Evolutionary conservation across 2,797 vertebrate genomes (phyloP), one percentile per base, ranked within the genome.

Genomic region (Tympanoctomys barrerae): DNA sequence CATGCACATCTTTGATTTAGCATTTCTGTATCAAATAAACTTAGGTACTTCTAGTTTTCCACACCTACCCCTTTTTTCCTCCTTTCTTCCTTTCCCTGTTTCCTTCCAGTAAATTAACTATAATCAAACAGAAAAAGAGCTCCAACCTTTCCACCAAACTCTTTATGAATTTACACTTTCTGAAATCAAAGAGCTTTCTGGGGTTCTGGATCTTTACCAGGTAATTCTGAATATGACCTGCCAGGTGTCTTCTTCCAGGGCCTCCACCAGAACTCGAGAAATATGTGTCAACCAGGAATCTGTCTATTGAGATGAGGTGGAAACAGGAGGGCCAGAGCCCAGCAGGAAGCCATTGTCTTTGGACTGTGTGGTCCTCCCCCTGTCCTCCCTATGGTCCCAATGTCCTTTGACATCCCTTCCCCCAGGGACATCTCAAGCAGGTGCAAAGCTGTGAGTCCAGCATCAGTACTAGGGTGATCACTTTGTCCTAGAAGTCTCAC

Each of bases 1-100:
- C 70, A 49, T 90, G 96, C 16, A 8, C 81, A 52, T 12, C 87
- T 96, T 87, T 94, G 54, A 39, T 54, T 70, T 66, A 46, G 46
- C 83, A 57, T 61, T 46, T 82, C 22, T 31, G 5, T 46, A 73
- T 66, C 73, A 82, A 77, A n/a, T 89, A 73, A 71, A 31, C 22
- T 6, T 8, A 87, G 68, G 36, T 31, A 66, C 7, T n/a, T 46
- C 19, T 8, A 22, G 33, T 57, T 82, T 80, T 59, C 36, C 42
- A 80, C 59, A n/a, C 13, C 26, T 54, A n/a, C 2, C 42, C 59
- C 14, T 13, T 26, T 39, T 36, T 59, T 52, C 59, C 59, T 21
- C 19, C 21, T 5, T 57, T 21, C 5, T 4, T 42, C 18, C 21
- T 14, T 54, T 7, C 10, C 28, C 39, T 26, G 16, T 24, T 77